These are phyloP conservation scores for Ictalurus furcatus DNA, from an alignment of 2,113 vertebrate genomes.

Conservation along the genomic window DNA sequence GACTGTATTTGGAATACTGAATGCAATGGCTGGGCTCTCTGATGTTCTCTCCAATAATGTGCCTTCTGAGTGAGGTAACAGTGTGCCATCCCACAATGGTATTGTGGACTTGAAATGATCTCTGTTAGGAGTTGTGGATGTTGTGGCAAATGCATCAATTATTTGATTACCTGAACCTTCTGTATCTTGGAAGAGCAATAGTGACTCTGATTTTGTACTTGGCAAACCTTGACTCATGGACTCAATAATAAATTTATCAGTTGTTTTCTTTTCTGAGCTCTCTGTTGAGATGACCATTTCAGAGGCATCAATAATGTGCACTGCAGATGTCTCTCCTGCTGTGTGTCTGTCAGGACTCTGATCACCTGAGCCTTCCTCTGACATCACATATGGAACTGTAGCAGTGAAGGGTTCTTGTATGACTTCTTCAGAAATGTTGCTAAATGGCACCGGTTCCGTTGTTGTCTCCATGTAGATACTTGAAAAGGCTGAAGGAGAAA, in stretches of 20 bases:
- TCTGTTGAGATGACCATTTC: conserved; percentile 20
- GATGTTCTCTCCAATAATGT: neutral
- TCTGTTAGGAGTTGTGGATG: neutral
- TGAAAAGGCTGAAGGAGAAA: neutral
- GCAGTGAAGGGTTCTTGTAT: conserved; percentile 31
- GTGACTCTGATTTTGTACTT: conserved; percentile 21
- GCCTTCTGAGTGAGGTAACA: conserved; percentile 5
- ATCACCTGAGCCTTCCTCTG: conserved; percentile 42
- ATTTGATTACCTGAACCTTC: conserved; percentile 27
- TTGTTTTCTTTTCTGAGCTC: neutral
- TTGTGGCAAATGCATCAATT: neutral
- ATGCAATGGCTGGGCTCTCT: neutral
- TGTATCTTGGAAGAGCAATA: conserved; percentile 6
- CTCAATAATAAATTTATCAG: neutral
- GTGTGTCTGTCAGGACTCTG: conserved; percentile 26
- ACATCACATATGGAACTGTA: neutral
- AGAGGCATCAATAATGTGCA: conserved; percentile 23
- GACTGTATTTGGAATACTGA: neutral
- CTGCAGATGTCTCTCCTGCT: conserved; percentile 7
- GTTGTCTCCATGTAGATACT: neutral
- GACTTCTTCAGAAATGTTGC: conserved; percentile 4
- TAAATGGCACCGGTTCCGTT: neutral
- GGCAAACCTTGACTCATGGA: conserved; percentile 5
- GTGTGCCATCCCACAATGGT: neutral
- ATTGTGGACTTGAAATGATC: neutral